Base-by-base conservation (phyloP, 1,140 invertebrate genomes). In the Listronotus oregonensis region DNA sequence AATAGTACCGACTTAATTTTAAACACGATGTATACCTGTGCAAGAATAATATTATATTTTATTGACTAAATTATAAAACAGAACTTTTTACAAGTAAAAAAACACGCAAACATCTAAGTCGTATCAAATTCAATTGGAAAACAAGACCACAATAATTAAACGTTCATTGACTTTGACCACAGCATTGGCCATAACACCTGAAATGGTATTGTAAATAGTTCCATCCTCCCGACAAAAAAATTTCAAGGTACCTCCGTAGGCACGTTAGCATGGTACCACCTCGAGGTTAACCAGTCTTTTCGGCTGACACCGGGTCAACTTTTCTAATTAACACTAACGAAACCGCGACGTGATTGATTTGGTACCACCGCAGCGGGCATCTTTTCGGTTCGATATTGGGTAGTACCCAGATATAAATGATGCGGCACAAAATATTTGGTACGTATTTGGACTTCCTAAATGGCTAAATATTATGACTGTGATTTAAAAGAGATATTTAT, bases 241-340 rank as follows among this genome's bases (percentile, higher is more conserved):
- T 32, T 42, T 47, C 58, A 11, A 18, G 37, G 58, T 50, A 61
- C 18, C 34, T 37, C 34, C 8, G 34, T 37, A 37, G 34, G 34
- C 34, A 37, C 34, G 34, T 37, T 37, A 37, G 11, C 34, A 37
- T 37, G 18, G 18, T 49, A 55, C 61, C 52, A 46, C 46, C 64
- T 52, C 47, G 50, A 59, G 64, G 64, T 59, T 55, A 66, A 69
- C 67, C 67, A 51, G 67, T 59, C 59, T 66, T 68, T 66, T 64
- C 66, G 62, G 60, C 64, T 71, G 64, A 64, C 60, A 56, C 61
- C 66, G 65, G 71, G 71, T 73, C 71, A 73, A 73, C 64, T 69
- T 71, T 73, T 73, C 71, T 73, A 73, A 73, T 73, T 73, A 73
- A 73, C 71, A 68, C 71, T 73, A 73, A 73, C 71, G 71, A 69